Conservation (phyloP, 2,113 vertebrate genomes). For the Bucco capensis region DNA sequence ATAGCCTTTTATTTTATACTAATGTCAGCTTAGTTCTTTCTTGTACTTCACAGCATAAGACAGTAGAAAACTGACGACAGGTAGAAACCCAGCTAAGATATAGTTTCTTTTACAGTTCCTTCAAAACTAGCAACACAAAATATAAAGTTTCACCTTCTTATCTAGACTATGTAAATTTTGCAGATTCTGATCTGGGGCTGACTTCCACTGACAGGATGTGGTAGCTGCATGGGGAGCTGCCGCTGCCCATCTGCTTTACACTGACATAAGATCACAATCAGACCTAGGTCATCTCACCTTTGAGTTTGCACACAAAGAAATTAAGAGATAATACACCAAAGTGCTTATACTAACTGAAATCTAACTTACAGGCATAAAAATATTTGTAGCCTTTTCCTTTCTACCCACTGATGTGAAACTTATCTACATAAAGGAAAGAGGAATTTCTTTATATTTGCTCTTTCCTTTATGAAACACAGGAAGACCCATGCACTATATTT, state of each 20-base stretch:
- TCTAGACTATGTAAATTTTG: slow-evolving; percentile 5
- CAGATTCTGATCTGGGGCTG: not conserved
- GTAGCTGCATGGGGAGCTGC: not conserved
- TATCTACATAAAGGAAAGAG: not conserved
- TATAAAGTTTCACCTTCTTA: slow-evolving; percentile 26
- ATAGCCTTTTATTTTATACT: not conserved
- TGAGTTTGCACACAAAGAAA: not conserved
- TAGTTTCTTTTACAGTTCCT: not conserved
- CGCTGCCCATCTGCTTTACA: slow-evolving; percentile 12
- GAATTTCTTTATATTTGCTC: not conserved
- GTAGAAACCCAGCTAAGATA: not conserved
- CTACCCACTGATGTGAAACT: not conserved
- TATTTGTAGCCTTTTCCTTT: not conserved
- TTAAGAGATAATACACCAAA: not conserved
- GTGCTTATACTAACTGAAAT: not conserved
- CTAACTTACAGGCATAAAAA: not conserved
- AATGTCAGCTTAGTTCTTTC: not conserved
- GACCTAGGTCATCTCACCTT: slow-evolving; percentile 27
- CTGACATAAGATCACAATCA: not conserved
- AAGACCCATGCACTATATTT: not conserved
- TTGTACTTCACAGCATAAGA: not conserved
- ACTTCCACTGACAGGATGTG: not conserved
- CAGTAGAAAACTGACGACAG: not conserved
- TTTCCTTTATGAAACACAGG: not conserved
- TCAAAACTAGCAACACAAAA: not conserved